These are phyloP conservation scores for Cryptops parisi DNA, from an alignment of 2,888 invertebrate species.

Conservation along the genomic window DNA sequence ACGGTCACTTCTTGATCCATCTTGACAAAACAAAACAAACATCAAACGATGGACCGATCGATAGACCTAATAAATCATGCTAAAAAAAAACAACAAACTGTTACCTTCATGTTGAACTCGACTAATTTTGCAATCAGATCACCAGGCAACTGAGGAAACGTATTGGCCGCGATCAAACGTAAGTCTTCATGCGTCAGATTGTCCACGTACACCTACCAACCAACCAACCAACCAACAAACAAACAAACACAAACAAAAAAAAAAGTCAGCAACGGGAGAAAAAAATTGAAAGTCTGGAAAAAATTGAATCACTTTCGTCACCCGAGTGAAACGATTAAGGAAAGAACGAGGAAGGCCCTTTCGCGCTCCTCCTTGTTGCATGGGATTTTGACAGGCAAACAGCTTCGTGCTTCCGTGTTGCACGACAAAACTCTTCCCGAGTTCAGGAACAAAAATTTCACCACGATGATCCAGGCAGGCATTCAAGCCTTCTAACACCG, in stretches of 20 bases:
- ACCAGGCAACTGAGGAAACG: constrained; percentile 46
- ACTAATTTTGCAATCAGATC: constrained; percentile 56
- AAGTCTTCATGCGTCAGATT: constrained; percentile 47
- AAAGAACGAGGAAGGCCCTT: constrained; percentile 94
- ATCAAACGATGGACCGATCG: too few species aligned
- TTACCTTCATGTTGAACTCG: constrained; percentile 50
- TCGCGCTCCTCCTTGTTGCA: constrained; percentile 87
- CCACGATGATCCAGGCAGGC: constrained; percentile 96
- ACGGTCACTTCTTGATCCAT: constrained; percentile 48
- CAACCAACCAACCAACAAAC: too few species aligned
- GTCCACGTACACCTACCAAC: too few species aligned
- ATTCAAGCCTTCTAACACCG: constrained; percentile 94
- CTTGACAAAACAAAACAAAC: constrained; percentile 12
- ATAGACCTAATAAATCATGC: background rate
- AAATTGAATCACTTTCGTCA: constrained; percentile 34
- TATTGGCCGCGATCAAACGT: constrained; percentile 45
- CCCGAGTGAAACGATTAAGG: constrained; percentile 91
- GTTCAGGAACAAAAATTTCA: constrained; percentile 88
- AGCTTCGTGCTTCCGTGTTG: constrained; percentile 54
- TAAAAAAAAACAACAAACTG: constrained; percentile 1
- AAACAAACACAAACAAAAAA: too few species aligned
- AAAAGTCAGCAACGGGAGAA: too few species aligned
- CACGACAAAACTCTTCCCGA: constrained; percentile 70
- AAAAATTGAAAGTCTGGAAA: too few species aligned
- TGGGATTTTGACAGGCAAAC: constrained; percentile 96